phyloP scores from a whole-genome alignment of 2,888 invertebrate genomes.

The Ochropleura leucogaster region DNA sequence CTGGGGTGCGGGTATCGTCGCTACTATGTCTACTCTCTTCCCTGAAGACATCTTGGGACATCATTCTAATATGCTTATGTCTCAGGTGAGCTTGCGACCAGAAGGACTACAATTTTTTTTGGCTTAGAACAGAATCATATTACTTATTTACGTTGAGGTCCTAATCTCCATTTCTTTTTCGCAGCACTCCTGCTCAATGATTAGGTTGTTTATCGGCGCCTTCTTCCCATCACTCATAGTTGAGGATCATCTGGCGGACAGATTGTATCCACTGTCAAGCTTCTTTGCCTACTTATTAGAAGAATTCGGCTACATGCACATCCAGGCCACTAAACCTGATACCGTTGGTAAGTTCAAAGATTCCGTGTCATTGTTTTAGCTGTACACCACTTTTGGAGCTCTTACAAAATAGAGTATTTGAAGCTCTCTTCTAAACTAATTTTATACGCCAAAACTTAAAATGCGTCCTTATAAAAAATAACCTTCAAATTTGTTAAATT shows the following conservation, averaged over 20 bases:
- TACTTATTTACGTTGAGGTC: no score
- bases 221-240: conserved; percentile 88
- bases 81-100: conserved; percentile 66
- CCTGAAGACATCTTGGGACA: conserved; percentile 87
- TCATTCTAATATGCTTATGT: conserved; percentile 75
- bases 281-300: conserved; percentile 72
- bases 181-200: conserved; percentile 65
- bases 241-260: conserved; percentile 84
- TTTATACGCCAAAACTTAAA: neutral
- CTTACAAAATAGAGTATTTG: neutral
- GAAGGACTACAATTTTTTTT: no score
- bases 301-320: conserved; percentile 90
- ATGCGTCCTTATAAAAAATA: neutral
- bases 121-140: neutral
- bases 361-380: no score
- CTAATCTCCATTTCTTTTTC: neutral
- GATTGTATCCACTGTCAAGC: conserved; percentile 86
- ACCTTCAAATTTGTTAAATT: no score
- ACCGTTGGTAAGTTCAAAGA: conserved; percentile 92
- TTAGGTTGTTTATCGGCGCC: conserved; percentile 80
- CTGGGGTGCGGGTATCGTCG: conserved; percentile 93
- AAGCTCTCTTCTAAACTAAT: neutral
- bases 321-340: conserved; percentile 97
- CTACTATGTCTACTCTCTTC: conserved; percentile 89
- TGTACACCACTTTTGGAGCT: neutral